Percentiles rank a stretch among this genome's conserved stretches.
These are phyloP conservation scores for Gadopsis bispinosus DNA, from an alignment of 2,797 vertebrate genomes.

Conservation along the genomic window DNA sequence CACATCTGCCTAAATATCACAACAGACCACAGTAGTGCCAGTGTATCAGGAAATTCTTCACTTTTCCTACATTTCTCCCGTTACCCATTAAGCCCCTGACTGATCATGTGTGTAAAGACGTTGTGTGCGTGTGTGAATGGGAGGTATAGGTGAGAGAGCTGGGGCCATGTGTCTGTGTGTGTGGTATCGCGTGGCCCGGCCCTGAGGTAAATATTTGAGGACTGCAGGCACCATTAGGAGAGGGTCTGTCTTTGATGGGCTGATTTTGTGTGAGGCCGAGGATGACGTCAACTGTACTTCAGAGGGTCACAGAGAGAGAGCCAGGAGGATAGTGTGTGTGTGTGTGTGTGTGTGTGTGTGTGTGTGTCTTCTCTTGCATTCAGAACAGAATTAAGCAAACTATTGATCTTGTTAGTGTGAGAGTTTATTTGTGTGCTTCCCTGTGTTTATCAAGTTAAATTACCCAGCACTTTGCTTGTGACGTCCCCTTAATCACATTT, in stretches of 20 bases:
- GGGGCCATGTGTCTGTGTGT: slow-evolving; percentile 35
- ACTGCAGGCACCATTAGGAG: slow-evolving; percentile 58
- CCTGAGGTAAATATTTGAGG: slow-evolving; percentile 70
- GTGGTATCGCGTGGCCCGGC: slow-evolving; percentile 44
- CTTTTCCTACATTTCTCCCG: not conserved
- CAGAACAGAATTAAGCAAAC: not conserved
- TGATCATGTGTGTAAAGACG: slow-evolving; percentile 19
- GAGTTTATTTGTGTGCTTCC: slow-evolving; percentile 21
- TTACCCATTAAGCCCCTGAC: not conserved
- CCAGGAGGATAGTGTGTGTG: not conserved
- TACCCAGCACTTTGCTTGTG: slow-evolving; percentile 21
- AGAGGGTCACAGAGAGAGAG: slow-evolving; percentile 6
- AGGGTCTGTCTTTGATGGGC: slow-evolving; percentile 60
- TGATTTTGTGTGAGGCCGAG: slow-evolving; percentile 52
- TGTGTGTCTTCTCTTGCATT: not conserved
- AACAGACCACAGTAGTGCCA: not conserved
- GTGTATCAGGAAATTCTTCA: not conserved
- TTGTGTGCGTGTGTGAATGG: slow-evolving; percentile 29
- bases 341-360: not conserved
- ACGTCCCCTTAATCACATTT: slow-evolving; percentile 27
- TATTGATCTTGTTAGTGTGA: not conserved
- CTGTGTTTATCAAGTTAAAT: slow-evolving; percentile 49
- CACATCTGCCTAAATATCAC: not conserved
- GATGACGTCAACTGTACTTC: slow-evolving; percentile 62
- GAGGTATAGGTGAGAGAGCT: slow-evolving; percentile 34